phyloP scores from a whole-genome alignment of 2,797 vertebrate species.

The Pempheris klunzingeri region DNA sequence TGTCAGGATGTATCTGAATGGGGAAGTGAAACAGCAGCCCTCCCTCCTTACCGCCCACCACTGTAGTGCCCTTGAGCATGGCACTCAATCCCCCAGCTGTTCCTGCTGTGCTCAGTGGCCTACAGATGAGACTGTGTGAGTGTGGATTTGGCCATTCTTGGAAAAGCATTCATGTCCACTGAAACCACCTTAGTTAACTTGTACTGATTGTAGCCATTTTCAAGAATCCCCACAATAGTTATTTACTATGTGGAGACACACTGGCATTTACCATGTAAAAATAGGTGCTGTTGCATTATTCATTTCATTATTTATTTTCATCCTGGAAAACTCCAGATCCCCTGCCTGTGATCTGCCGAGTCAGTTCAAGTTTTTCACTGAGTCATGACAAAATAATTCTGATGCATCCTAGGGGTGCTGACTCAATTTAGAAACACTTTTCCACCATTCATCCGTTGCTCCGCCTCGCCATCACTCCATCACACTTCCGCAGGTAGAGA shows the following conservation, averaged over 20 bases:
- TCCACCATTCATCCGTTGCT: conserved; percentile 49
- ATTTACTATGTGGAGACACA: conserved; percentile 22
- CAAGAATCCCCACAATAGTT: conserved; percentile 4
- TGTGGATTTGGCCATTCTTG: background rate
- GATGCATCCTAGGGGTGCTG: conserved; percentile 50
- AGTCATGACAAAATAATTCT: conserved; percentile 60
- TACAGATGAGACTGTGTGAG: background rate
- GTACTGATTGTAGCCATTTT: conserved; percentile 2
- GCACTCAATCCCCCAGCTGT: conserved; percentile 5
- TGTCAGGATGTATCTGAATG: conserved; percentile 23
- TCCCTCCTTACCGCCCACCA: background rate
- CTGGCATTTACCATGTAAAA: conserved; percentile 27
- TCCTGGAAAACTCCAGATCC: conserved; percentile 21
- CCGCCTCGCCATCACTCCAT: conserved; percentile 31
- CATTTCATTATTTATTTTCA: conserved; percentile 49
- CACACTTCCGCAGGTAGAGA: conserved; percentile 43
- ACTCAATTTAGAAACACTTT: conserved; percentile 67
- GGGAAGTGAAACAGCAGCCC: conserved; percentile 8
- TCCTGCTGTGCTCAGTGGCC: background rate
- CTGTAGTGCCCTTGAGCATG: conserved; percentile 26
- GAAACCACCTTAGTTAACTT: background rate
- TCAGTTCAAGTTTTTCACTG: conserved; percentile 44
- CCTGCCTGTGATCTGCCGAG: conserved; percentile 28
- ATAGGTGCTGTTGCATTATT: conserved; percentile 23
- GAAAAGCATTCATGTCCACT: background rate